Base-by-base conservation (phyloP, 2,888 invertebrate species). In the Scotopteryx bipunctaria region DNA sequence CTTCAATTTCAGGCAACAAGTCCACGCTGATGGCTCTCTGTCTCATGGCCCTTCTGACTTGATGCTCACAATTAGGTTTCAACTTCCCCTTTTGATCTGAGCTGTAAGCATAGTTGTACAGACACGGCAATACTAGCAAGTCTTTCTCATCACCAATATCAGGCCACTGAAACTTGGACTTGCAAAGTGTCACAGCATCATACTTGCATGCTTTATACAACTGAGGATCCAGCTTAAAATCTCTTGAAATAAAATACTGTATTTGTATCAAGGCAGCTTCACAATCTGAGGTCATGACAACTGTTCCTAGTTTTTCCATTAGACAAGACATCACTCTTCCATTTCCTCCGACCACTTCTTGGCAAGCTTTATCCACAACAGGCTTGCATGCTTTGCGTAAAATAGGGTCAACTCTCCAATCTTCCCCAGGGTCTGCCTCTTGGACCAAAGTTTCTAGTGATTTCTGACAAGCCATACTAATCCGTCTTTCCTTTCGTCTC, bases 181-280 rank as follows among this genome's bases (percentile, higher is more conserved):
- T 94, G 75, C 98, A 99, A 23, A 94, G 91, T 46, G 92, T 93
- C 2, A 93, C 92, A 1, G 99, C 98, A 87, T 99, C 98, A 58
- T 93, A 93, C 69, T 94, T 95, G 76, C 99, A 99, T 19, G 95
- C 94, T 71, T 94, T 93, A 76, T 97, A 99, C 32, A 99, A 86
- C 64, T 94, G 94, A 0, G 97, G 96, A 82, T 98, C 98, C 36
- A 98, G 86, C 69, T 96, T 97, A 78, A 97, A 99, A 85, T 99
- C 97, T 67, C 99, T 93, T 0, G 98, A 96, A 56, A 99, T 94
- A 83, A 99, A 99, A 83, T 98, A 99, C 76, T 99, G 98, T 69
- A 99, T 97, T 83, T 99, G 97, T 52, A 99, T 91, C 32, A 99
- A 91, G 5, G 97, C 95, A 58, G 95, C 93, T 88, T 98, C 97